Conservation (phyloP, 2,797 vertebrate species). For the Helarctos malayanus region DNA sequence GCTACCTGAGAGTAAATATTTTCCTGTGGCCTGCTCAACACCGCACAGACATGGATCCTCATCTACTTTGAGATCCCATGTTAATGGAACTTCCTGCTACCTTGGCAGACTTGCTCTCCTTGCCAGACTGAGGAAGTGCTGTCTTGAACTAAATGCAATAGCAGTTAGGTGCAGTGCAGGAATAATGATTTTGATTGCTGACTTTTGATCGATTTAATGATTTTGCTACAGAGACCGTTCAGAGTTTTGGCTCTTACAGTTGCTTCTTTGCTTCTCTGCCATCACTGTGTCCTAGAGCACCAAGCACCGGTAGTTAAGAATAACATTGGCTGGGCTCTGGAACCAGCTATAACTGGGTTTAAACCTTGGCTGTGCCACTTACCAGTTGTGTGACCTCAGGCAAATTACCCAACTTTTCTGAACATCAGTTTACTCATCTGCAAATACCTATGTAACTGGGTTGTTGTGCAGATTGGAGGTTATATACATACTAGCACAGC, state of each 20-base stretch:
- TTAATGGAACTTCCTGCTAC: neutral
- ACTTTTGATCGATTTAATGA: neutral
- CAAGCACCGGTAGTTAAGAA: neutral
- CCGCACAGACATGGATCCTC: neutral
- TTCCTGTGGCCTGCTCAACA: neutral
- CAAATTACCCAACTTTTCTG: neutral
- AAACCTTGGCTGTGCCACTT: neutral
- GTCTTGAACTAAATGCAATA: neutral
- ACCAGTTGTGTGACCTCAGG: constrained; percentile 18
- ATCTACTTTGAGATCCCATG: neutral
- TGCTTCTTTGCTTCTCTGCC: neutral
- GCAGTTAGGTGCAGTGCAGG: neutral
- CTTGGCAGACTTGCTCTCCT: neutral
- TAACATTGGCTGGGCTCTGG: neutral
- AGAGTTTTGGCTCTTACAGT: neutral
- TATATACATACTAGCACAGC: neutral
- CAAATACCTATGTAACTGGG: neutral
- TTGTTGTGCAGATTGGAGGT: neutral
- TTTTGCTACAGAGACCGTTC: neutral
- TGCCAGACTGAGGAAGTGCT: neutral
- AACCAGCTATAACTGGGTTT: neutral
- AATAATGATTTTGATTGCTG: neutral
- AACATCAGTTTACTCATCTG: neutral
- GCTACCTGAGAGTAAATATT: neutral
- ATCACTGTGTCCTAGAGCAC: neutral